Evolutionary conservation across 1,140 invertebrate species (phyloP).

Genomic region (Drosophila guanche): DNA sequence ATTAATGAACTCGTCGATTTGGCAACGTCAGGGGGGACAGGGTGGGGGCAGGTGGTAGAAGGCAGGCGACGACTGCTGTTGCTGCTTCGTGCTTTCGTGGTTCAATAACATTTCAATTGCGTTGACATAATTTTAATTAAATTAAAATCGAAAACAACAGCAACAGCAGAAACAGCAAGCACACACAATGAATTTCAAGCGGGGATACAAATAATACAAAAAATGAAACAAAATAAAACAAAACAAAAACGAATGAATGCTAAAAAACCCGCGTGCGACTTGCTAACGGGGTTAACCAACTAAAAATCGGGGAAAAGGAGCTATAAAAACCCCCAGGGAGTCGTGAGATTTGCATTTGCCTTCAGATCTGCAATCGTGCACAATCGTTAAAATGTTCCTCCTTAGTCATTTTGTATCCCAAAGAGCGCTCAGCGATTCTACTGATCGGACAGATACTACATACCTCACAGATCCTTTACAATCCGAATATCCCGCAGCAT

Average conservation of each 20-base stretch:
- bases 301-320: not conserved
- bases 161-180: constrained; percentile 26
- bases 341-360: constrained; percentile 68
- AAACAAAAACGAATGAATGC: constrained; percentile 1
- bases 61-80: constrained; percentile 16
- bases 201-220: constrained; percentile 53
- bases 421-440: not conserved
- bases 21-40: constrained; percentile 4
- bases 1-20: constrained; percentile 69
- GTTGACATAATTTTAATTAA: constrained; percentile 81
- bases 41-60: too few relatives aligned
- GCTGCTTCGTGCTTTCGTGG: constrained; percentile 42
- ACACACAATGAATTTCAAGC: constrained; percentile 75
- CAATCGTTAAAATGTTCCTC: constrained; percentile 4
- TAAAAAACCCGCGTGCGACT: too few relatives aligned
- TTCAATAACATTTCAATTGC: constrained; percentile 80
- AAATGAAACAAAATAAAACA: constrained; percentile 6
- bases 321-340: constrained; percentile 7
- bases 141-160: constrained; percentile 60
- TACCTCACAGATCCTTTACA: not conserved
- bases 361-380: constrained; percentile 36
- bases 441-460: not conserved
- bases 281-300: constrained; percentile 67
- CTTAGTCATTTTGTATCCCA: constrained; percentile 6
- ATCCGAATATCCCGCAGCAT: too few relatives aligned